These are phyloP conservation scores for Schizopygopsis malacanthus DNA, from an alignment of 2,797 vertebrate genomes.

Conservation along the genomic window DNA sequence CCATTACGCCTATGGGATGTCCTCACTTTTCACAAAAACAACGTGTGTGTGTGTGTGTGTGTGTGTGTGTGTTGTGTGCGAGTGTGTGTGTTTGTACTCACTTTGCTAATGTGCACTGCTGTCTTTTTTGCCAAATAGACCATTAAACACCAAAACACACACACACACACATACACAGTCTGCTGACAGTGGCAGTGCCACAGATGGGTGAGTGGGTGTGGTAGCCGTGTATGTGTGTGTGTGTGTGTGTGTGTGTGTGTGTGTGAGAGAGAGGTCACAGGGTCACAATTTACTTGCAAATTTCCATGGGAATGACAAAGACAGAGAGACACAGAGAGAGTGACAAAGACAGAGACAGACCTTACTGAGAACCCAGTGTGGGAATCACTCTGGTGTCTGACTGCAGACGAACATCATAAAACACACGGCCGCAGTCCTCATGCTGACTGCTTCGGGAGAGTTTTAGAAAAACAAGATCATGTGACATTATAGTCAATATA, in stretches of 20 bases:
- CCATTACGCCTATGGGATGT: too few species aligned
- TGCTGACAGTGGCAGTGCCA: neutral
- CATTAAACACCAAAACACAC: neutral
- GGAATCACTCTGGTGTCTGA: constrained; percentile 24
- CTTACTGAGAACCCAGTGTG: constrained; percentile 17
- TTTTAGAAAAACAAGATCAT: neutral
- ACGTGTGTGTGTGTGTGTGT: too few species aligned
- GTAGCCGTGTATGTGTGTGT: neutral
- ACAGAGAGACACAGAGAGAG: constrained; percentile 11
- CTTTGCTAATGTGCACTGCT: neutral
- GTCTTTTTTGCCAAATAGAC: neutral
- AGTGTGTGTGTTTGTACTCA: too few species aligned
- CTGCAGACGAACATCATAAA: constrained; percentile 4
- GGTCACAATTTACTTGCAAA: constrained; percentile 72
- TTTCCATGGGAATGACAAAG: constrained; percentile 76
- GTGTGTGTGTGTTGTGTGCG: neutral
- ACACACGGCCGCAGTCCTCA: neutral
- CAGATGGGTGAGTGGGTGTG: constrained; percentile 8
- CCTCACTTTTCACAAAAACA: too few species aligned
- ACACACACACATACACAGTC: neutral
- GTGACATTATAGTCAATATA: neutral
- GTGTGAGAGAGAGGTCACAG: constrained; percentile 66
- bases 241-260: constrained; percentile 49
- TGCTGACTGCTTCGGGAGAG: neutral
- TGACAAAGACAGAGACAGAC: constrained; percentile 7